phyloP scores from a whole-genome alignment of 2,888 invertebrate species.

The Mythimna ferrago region DNA sequence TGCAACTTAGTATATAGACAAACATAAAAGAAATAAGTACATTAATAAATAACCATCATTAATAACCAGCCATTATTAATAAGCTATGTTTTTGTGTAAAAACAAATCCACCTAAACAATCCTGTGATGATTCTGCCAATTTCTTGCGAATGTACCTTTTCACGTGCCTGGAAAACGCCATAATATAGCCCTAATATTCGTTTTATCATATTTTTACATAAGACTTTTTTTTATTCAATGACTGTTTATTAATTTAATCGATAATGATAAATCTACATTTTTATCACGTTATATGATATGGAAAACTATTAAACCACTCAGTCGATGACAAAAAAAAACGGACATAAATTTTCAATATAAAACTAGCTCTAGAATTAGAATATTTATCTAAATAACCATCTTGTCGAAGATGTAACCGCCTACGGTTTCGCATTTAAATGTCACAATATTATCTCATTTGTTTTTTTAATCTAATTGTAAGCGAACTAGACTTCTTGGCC shows the following conservation, averaged over 20 bases:
- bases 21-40: too few relatives aligned
- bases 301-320: slow-evolving; percentile 8
- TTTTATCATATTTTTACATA: too few relatives aligned
- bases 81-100: too few relatives aligned
- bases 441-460: slow-evolving; percentile 37
- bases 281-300: background rate
- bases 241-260: too few relatives aligned
- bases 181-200: background rate
- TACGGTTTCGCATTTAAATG: slow-evolving; percentile 45
- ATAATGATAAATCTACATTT: background rate
- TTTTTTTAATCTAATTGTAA: slow-evolving; percentile 21
- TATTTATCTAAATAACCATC: slow-evolving; percentile 53
- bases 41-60: too few relatives aligned
- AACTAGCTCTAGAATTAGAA: slow-evolving; percentile 26
- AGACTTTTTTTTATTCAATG: too few relatives aligned
- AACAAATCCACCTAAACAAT: too few relatives aligned
- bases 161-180: too few relatives aligned
- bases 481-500: background rate
- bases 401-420: slow-evolving; percentile 43
- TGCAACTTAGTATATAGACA: too few relatives aligned
- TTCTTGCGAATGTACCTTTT: too few relatives aligned
- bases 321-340: background rate
- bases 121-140: too few relatives aligned
- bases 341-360: slow-evolving; percentile 17
- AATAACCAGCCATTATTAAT: too few relatives aligned